Base-by-base conservation (phyloP, 2,113 vertebrate species). In the Rhegmatorhina hoffmannsi region DNA sequence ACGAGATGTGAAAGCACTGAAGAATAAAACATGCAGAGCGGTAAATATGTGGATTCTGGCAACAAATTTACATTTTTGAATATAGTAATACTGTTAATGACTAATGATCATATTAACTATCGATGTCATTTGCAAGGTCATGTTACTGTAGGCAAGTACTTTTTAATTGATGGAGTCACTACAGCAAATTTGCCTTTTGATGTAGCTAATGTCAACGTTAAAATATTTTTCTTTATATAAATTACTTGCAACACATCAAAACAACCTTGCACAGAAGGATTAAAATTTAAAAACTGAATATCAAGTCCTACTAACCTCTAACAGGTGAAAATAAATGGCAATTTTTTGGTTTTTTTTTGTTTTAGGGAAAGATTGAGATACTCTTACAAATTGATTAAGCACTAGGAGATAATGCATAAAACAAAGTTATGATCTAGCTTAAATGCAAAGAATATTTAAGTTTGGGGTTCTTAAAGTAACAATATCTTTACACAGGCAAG, bases 61-160 rank as follows among this genome's bases (percentile, higher is more conserved):
- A 97, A 97, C 87, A 97, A 97, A 97, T 97, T 98, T 97, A 95
- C 97, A 97, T 97, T 97, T 97, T 90, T 90, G 94, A 97, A 97
- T 97, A 97, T 96, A 98, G 95, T 79, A 97, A 92, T 96, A 94
- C 95, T 87, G 94, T 96, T 97, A 97, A 98, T 95, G 97, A 96
- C 96, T 94, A 97, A 98, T 53, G 94, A 97, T 97, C 96, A 97
- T 96, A 97, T 97, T 97, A 93, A 97, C 95, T 96, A 97, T 96
- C 53, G 95, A 97, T 96, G 96, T 85, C 81, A 80, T 53, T 84
- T 86, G 83, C 96, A 97, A 98, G 98, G 97, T 97, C 97, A 73
- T 4, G 92, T 91, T 81, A 90, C 95, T 95, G 95, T 89, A 76
- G 95, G 96, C 96, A 97, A 97, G 90, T 95, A 96, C 80, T 94